Evolutionary conservation across 2,113 vertebrate genomes (phyloP), one percentile per base, ranked within the genome.

Genomic region (Sakesphorus luctuosus): DNA sequence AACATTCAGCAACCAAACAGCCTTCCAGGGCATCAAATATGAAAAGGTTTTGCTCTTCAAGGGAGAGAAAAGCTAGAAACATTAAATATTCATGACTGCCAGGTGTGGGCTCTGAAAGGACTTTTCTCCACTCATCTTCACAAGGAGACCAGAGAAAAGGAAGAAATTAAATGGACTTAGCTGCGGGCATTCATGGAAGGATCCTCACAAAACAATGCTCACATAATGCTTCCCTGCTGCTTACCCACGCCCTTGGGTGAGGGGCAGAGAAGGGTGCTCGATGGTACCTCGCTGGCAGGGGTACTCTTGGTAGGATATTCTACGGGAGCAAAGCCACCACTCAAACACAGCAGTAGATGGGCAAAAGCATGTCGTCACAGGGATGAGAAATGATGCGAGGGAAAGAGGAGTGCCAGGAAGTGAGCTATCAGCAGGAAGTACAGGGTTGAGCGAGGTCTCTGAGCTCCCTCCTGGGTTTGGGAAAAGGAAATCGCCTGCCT

Each of bases 21-120:
- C 25, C 52, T 96, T 89, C 68, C 89, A 91, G 89, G 92, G 49
- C 90, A 96, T 93, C 87, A 93, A 80, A 95, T 95, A 94, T 96
- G 89, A 97, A 97, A 97, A 96, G 95, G 75, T 90, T 97, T 94
- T 86, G 59, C 65, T 95, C 95, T 97, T 94, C 78, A 74, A 62
- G 75, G 35, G 43, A 38, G 96, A 94, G 47, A 96, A 96, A 94
- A 95, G 87, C 66, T 49, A 83, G 33, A 84, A 92, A 92, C 31
- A 94, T 97, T n/a, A 97, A 97, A 94, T 83, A 97, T 96, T 95
- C 40, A 97, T 46, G 71, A 91, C 88, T 63, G 55, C 79, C 93
- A 96, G 84, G 90, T 96, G 92, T 78, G 55, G 76, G 68, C 77
- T 93, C 19, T 1, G 69, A 93, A 84, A 84, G 49, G 56, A 43